Conservation (phyloP, 30 jellyfish, hydroid and myxozoan genomes). For the Aurelia sp. region DNA sequence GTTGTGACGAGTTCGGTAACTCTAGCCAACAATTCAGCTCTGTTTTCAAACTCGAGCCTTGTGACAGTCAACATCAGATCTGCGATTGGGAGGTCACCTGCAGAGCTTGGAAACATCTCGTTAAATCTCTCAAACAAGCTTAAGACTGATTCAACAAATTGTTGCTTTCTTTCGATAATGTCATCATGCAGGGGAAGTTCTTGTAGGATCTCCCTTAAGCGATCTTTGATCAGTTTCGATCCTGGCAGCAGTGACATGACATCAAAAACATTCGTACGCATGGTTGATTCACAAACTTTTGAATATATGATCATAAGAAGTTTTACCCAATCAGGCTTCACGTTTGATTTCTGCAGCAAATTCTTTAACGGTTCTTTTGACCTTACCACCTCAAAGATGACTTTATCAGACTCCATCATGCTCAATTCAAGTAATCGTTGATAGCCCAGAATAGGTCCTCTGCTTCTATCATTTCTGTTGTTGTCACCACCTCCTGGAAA, state of each 20-base stretch:
- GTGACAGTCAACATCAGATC: not conserved
- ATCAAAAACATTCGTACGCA: constrained; percentile 16
- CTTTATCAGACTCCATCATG: constrained; percentile 6
- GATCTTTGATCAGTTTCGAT: constrained; percentile 3
- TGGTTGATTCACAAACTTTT: constrained; percentile 3
- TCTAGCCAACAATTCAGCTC: not conserved
- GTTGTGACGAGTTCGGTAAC: not conserved
- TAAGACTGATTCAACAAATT: not conserved
- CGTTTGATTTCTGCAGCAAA: not conserved
- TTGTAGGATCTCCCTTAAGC: not conserved
- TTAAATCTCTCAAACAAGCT: constrained; percentile 11
- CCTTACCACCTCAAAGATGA: constrained; percentile 6
- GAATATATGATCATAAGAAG: constrained; percentile 7
- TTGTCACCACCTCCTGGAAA: not conserved
- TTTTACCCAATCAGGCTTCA: constrained; percentile 33
- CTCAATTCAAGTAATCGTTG: constrained; percentile 6
- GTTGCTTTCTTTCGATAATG: not conserved
- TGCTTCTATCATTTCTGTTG: not conserved
- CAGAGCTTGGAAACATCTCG: constrained; percentile 1
- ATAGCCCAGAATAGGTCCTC: constrained; percentile 22
- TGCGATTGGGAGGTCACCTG: constrained; percentile 9
- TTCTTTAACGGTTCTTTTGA: not conserved
- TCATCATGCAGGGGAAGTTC: constrained; percentile 14
- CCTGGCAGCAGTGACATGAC: constrained; percentile 17
- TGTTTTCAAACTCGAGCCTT: not conserved